Conservation (phyloP, 1,140 invertebrate species). For the Penaeus indicus region DNA sequence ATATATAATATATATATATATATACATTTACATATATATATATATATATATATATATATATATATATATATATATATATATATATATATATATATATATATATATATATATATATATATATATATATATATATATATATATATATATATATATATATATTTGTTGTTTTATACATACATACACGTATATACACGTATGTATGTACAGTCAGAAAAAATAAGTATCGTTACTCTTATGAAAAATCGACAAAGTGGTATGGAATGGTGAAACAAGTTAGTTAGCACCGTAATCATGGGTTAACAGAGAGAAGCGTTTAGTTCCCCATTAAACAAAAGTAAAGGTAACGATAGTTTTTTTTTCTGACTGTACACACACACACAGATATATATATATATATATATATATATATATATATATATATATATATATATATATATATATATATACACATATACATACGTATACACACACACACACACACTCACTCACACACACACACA, state of each 20-base stretch:
- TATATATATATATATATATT: slow-evolving; percentile 25
- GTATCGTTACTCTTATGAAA: too few relatives aligned
- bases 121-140: slow-evolving; percentile 22
- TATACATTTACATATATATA: neutral
- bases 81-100: slow-evolving; percentile 30
- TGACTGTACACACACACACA: too few relatives aligned
- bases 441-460: neutral
- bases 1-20: neutral
- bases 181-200: neutral
- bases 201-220: too few relatives aligned
- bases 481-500: neutral
- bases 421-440: neutral
- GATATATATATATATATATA: slow-evolving; percentile 4
- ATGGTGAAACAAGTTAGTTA: too few relatives aligned
- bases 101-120: slow-evolving; percentile 19
- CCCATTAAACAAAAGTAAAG: too few relatives aligned
- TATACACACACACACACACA: neutral
- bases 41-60: neutral
- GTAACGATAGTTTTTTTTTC: too few relatives aligned
- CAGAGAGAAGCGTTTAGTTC: too few relatives aligned
- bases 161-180: neutral
- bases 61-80: slow-evolving; percentile 19
- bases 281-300: neutral
- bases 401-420: neutral
- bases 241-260: too few relatives aligned